These are phyloP conservation scores for Tetragonula clypearis DNA, from an alignment of 1,140 invertebrate genomes.

Conservation along the genomic window DNA sequence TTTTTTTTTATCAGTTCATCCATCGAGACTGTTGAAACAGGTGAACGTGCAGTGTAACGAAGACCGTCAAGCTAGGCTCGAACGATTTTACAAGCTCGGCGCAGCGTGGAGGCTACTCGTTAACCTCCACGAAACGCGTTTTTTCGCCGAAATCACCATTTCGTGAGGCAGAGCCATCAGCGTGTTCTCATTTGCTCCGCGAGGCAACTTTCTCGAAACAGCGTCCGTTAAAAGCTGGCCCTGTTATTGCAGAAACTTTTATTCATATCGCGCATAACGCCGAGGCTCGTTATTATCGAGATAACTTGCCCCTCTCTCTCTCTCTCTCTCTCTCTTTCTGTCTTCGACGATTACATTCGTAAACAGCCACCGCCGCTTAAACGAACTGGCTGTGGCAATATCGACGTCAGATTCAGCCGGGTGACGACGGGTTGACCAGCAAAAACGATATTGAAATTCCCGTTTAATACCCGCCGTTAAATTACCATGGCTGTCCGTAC, in stretches of 20 bases:
- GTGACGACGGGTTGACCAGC: conserved; percentile 23
- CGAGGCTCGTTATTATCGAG: conserved; percentile 5
- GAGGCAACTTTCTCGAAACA: conserved; percentile 11
- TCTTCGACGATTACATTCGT: conserved; percentile 8
- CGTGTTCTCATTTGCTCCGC: conserved; percentile 22
- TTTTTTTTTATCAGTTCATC: background rate
- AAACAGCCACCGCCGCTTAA: background rate
- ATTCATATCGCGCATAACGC: conserved; percentile 24
- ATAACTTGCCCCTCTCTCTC: conserved; percentile 10
- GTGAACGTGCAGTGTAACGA: background rate
- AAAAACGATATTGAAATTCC: conserved; percentile 76
- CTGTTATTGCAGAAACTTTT: conserved; percentile 43
- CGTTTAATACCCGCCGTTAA: conserved; percentile 69
- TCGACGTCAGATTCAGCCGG: conserved; percentile 20
- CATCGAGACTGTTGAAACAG: too few relatives aligned
- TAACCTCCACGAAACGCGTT: background rate
- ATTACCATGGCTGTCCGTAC: conserved; percentile 59
- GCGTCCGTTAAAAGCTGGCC: conserved; percentile 12
- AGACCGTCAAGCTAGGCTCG: background rate
- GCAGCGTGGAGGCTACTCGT: background rate
- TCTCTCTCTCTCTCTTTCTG: too few relatives aligned
- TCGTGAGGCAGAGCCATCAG: conserved; percentile 2
- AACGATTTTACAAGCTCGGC: background rate
- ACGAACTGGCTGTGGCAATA: background rate
- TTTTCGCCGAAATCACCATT: conserved; percentile 7